Evolutionary conservation across 2,888 invertebrate genomes (phyloP).

Genomic region (Pseudeuparius sepicola): DNA sequence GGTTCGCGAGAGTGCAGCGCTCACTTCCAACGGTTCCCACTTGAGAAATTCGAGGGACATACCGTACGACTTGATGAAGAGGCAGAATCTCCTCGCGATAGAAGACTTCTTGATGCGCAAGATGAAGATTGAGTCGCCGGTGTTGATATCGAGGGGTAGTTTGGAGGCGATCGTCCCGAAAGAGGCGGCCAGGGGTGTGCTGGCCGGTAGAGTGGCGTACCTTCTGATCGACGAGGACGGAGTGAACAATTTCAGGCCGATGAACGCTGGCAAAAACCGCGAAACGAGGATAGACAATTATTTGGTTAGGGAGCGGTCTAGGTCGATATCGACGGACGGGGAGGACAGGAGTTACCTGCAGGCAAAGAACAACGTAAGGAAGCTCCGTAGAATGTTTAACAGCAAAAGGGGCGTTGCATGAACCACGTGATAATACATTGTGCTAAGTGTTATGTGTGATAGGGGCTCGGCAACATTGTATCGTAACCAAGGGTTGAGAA

Average conservation of each 20-base stretch:
- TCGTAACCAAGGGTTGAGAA: no score
- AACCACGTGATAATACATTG: slow-evolving; percentile 7
- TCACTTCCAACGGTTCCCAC: slow-evolving; percentile 34
- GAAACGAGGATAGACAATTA: slow-evolving; percentile 33
- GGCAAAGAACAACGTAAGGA: slow-evolving; percentile 31
- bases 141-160: slow-evolving; percentile 64
- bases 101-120: slow-evolving; percentile 60
- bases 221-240: slow-evolving; percentile 69
- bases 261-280: slow-evolving; percentile 44
- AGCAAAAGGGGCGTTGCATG: slow-evolving; percentile 30
- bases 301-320: slow-evolving; percentile 26
- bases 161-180: slow-evolving; percentile 67
- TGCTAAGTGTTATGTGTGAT: slow-evolving; percentile 14
- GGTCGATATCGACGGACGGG: slow-evolving; percentile 17
- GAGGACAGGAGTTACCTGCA: slow-evolving; percentile 24
- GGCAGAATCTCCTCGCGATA: slow-evolving; percentile 64
- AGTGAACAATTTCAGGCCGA: slow-evolving; percentile 63
- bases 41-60: slow-evolving; percentile 62
- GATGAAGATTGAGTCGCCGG: slow-evolving; percentile 47
- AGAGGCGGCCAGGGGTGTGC: slow-evolving; percentile 61
- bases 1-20: slow-evolving; percentile 61
- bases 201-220: slow-evolving; percentile 66
- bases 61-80: slow-evolving; percentile 55
- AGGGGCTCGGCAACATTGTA: no score
- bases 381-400: slow-evolving; percentile 29